These are phyloP conservation scores for honey bee (Apis mellifera) DNA, from an alignment of 1,140 invertebrate genomes.

Conservation along the genomic window DNA sequence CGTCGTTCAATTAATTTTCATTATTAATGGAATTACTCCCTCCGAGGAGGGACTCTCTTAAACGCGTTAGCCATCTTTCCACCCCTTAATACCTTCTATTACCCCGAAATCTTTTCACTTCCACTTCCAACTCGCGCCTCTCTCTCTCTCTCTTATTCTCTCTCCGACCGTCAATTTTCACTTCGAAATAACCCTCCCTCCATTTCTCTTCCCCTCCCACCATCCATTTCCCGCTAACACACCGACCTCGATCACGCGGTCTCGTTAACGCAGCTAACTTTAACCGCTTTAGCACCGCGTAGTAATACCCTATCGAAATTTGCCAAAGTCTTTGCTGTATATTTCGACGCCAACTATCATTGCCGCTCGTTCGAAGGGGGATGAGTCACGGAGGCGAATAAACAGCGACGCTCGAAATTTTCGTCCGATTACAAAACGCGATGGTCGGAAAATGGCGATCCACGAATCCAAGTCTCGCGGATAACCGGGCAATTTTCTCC, in stretches of 20 bases:
- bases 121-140: too few species aligned
- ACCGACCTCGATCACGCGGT: slow-evolving; percentile 18
- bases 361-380: too few species aligned
- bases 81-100: neutral
- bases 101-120: slow-evolving; percentile 2
- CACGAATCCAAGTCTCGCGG: neutral
- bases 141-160: neutral
- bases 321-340: neutral
- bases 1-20: slow-evolving; percentile 60
- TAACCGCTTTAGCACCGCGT: neutral
- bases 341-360: neutral
- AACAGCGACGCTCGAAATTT: neutral
- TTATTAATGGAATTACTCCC: slow-evolving; percentile 60
- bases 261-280: slow-evolving; percentile 10
- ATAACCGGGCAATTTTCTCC: neutral
- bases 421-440: neutral
- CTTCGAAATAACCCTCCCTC: neutral
- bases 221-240: neutral
- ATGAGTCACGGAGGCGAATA: neutral
- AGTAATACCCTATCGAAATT: slow-evolving; percentile 8
- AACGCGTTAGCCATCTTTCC: slow-evolving; percentile 27
- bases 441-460: neutral
- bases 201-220: neutral
- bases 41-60: slow-evolving; percentile 34
- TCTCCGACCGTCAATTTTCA: slow-evolving; percentile 12